A percentile compares a stretch with the other conserved stretches of the same genome.
Evolutionary conservation across 2,888 invertebrate species (phyloP).

Genomic region (Drosophila demipolita): DNA sequence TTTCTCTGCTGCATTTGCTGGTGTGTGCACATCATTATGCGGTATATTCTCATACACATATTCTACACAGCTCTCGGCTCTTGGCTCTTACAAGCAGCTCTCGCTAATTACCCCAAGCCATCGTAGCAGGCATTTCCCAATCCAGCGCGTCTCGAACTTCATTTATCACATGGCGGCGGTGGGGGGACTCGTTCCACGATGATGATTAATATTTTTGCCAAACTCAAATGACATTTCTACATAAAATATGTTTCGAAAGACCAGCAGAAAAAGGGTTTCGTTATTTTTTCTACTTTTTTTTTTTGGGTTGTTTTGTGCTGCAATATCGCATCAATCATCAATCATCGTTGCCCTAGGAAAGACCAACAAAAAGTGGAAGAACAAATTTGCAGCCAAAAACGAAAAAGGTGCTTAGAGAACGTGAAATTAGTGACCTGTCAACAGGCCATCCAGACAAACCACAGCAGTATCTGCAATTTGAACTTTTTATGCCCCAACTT

Average conservation of each 20-base stretch:
- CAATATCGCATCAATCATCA: slow-evolving; percentile 72
- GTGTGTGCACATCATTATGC: slow-evolving; percentile 64
- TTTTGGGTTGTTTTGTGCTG: slow-evolving; percentile 28
- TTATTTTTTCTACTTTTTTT: slow-evolving; percentile 10
- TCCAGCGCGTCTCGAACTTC: slow-evolving; percentile 59
- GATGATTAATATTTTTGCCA: slow-evolving; percentile 75
- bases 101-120: slow-evolving; percentile 68
- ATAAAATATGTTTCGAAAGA: slow-evolving; percentile 69
- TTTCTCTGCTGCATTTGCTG: slow-evolving; percentile 33
- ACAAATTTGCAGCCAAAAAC: slow-evolving; percentile 45
- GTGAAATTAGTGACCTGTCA: slow-evolving; percentile 78
- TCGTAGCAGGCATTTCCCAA: slow-evolving; percentile 50
- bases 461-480: slow-evolving; percentile 22
- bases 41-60: slow-evolving; percentile 24
- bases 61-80: slow-evolving; percentile 1
- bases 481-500: background rate
- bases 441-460: slow-evolving; percentile 52
- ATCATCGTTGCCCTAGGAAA: slow-evolving; percentile 52
- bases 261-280: slow-evolving; percentile 57
- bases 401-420: slow-evolving; percentile 60
- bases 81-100: slow-evolving; percentile 31
- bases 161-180: slow-evolving; percentile 60
- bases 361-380: slow-evolving; percentile 5
- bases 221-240: slow-evolving; percentile 68
- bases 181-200: slow-evolving; percentile 19